phyloP scores from a whole-genome alignment of 2,797 vertebrate genomes.

The Notamacropus eugenii region DNA sequence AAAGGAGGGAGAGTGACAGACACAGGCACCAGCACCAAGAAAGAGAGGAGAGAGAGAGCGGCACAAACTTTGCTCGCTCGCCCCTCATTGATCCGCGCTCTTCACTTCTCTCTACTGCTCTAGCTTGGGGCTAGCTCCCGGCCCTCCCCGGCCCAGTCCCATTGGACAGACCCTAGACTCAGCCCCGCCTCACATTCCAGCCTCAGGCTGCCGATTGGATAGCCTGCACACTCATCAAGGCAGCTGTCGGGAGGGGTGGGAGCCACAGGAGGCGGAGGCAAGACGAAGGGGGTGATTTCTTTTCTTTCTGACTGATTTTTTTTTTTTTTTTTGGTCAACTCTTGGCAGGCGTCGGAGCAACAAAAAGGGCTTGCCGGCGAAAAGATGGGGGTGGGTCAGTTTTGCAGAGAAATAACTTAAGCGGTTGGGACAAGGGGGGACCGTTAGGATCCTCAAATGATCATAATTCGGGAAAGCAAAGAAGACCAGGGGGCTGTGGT shows the following conservation, averaged over 20 bases:
- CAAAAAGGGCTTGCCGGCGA: slow-evolving; percentile 51
- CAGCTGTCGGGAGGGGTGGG: slow-evolving; percentile 34
- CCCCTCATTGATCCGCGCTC: slow-evolving; percentile 33
- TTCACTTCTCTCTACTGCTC: slow-evolving; percentile 21
- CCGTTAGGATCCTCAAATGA: slow-evolving; percentile 51
- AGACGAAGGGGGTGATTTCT: background rate
- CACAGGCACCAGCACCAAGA: slow-evolving; percentile 6
- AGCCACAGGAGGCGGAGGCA: slow-evolving; percentile 47
- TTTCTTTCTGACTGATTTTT: background rate
- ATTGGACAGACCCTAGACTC: slow-evolving; percentile 52
- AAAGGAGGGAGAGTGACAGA: slow-evolving; percentile 37
- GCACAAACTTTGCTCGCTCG: slow-evolving; percentile 66
- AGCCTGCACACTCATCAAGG: slow-evolving; percentile 40
- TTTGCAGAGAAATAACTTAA: slow-evolving; percentile 75
- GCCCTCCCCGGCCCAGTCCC: slow-evolving; percentile 62
- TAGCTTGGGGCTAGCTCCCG: slow-evolving; percentile 52
- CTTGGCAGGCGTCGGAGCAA: slow-evolving; percentile 55
- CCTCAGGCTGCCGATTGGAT: slow-evolving; percentile 47
- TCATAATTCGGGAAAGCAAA: slow-evolving; percentile 74
- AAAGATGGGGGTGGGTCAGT: slow-evolving; percentile 68
- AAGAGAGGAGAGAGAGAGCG: background rate
- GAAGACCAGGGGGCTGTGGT: slow-evolving; percentile 63
- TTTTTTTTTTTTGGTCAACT: slow-evolving; percentile 59
- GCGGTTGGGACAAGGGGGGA: slow-evolving; percentile 38
- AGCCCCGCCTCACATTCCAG: slow-evolving; percentile 37